Base-by-base conservation (phyloP, 2,888 invertebrate genomes). In the Julus scandinavius region DNA sequence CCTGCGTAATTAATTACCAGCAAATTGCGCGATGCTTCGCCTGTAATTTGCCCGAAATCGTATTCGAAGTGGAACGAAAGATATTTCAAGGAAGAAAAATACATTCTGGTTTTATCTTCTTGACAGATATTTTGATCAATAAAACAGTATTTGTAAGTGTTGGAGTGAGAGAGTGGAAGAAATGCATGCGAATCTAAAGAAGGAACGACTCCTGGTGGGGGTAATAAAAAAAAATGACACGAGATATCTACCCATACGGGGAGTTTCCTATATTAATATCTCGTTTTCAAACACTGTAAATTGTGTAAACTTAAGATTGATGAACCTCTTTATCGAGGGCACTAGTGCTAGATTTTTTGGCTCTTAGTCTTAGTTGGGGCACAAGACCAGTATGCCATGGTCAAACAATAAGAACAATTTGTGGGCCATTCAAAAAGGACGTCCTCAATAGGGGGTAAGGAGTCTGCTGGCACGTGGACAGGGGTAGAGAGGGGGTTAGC, bases 41-140 rank as follows among this genome's bases (percentile, higher is more conserved):
- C 38, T 38, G 29, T 38, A 80, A 38, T 80, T 38, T 38, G 11
- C 3, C 13, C 9, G 38, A 80, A 80, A 80, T 80, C 63, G 63
- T n/a, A 72, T 20, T 72, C 63, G 20, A 20, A 72, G 63, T 72
- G 20, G 20, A 72, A 72, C 63, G 20, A 9, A 29, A 20, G 20
- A 29, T 72, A 58, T 63, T 63, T 20, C 17, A 63, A 17, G 63
- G 0, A 20, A 80, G 38, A 38, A 80, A 63, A 80, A 80, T 80
- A 5, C 80, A 13, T 38, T 80, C 9, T 7, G 80, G 9, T 80
- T 80, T 38, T 38, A 80, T 80, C 80, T 80, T 80, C 38, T 11
- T 80, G 80, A 38, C 80, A 38, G 38, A 80, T 80, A 80, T 80
- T 80, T 80, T 80, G 80, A 80, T 80, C 80, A 80, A 80, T 80